A percentile compares a stretch with the other conserved stretches of the same genome.
These are phyloP conservation scores for Odontocolon sp. DNA, from an alignment of 2,888 invertebrate species.

Conservation along the genomic window DNA sequence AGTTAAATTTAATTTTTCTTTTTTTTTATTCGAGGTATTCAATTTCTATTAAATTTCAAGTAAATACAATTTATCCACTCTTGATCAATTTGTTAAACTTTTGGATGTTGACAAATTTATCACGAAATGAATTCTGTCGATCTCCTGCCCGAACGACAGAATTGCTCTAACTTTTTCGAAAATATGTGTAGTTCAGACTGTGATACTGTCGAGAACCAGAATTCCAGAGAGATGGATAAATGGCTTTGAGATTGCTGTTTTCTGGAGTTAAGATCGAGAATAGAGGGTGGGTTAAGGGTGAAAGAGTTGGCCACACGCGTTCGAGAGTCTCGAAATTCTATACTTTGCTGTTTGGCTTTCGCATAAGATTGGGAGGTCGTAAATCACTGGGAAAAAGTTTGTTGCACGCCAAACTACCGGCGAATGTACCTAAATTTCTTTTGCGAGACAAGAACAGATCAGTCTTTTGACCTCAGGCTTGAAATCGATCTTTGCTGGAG, in stretches of 20 bases:
- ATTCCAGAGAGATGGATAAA: slow-evolving; percentile 63
- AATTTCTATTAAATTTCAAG: too few species aligned
- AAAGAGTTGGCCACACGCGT: slow-evolving; percentile 11
- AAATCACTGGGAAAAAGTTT: slow-evolving; percentile 72
- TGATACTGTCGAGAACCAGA: background rate
- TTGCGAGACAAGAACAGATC: background rate
- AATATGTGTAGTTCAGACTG: slow-evolving; percentile 58
- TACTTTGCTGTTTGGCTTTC: slow-evolving; percentile 66
- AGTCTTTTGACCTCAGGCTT: slow-evolving; percentile 49
- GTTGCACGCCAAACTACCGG: slow-evolving; percentile 66
- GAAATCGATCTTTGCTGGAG: background rate
- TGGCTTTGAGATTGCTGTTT: slow-evolving; percentile 62
- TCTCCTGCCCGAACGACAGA: background rate
- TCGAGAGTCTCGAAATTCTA: slow-evolving; percentile 36
- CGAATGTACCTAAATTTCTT: background rate
- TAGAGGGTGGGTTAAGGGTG: slow-evolving; percentile 30
- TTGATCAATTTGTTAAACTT: background rate
- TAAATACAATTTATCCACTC: too few species aligned
- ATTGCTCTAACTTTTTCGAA: slow-evolving; percentile 26
- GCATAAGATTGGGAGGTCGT: slow-evolving; percentile 68
- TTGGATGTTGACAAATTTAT: slow-evolving; percentile 13
- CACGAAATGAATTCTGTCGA: slow-evolving; percentile 15
- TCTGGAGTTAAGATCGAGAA: slow-evolving; percentile 65
- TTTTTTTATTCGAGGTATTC: too few species aligned
- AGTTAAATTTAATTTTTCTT: too few species aligned